Percentiles rank a stretch among this genome's conserved stretches.
Evolutionary conservation across 35 echinoderm and acorn worm genomes (phyloP).

Genomic region (Apostichopus parvimensis): DNA sequence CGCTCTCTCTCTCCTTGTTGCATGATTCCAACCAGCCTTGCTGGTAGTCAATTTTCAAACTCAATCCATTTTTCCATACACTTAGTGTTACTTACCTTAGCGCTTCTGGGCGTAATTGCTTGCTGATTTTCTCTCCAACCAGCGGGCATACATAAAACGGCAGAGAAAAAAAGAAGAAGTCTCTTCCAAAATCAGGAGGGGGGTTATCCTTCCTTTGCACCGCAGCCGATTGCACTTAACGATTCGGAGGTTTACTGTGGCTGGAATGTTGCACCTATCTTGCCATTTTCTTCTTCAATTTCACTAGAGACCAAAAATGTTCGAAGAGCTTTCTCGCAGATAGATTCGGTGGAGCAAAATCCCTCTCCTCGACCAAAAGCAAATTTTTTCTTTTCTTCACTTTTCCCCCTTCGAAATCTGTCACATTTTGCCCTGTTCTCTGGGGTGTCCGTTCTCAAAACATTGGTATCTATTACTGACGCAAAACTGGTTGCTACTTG

Average conservation of each 20-base stretch:
- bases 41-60: no score
- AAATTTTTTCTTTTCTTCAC: background rate
- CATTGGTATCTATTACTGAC: no score
- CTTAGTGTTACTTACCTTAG: constrained; percentile 9
- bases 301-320: no score
- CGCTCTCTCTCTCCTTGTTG: no score
- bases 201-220: constrained; percentile 29
- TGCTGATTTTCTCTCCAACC: background rate
- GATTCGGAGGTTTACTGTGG: background rate
- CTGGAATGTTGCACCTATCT: constrained; percentile 15
- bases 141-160: background rate
- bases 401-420: background rate
- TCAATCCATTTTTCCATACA: no score
- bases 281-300: background rate
- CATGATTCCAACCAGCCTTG: no score
- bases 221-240: background rate
- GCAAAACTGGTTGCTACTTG: no score
- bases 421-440: background rate
- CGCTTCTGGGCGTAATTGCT: constrained; percentile 24
- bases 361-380: no score
- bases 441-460: no score
- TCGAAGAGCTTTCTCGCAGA: no score
- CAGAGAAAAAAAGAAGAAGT: background rate
- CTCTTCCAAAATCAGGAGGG: background rate
- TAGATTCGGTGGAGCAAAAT: no score